Conservation (phyloP, 1,140 invertebrate species). For the Camponotus pennsylvanicus region DNA sequence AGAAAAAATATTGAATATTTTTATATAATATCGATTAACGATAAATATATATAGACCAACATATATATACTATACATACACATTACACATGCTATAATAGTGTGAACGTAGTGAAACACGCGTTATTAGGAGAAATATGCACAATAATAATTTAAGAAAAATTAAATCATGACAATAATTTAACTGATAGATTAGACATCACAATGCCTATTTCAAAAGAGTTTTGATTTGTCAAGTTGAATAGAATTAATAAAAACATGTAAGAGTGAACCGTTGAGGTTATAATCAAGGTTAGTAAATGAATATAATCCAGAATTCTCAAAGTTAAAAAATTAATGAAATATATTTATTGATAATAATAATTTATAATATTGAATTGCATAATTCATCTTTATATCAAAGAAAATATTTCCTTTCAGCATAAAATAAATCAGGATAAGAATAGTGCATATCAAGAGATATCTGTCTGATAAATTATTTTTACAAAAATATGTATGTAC, state of each 20-base stretch:
- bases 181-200: not conserved
- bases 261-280: slow-evolving; percentile 8
- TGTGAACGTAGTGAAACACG: not conserved
- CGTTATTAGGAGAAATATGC: not conserved
- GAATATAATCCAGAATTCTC: not conserved
- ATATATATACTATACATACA: not conserved
- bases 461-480: not conserved
- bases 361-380: not conserved
- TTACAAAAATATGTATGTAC: not conserved
- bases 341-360: not conserved
- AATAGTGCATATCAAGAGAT: not conserved
- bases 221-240: not conserved
- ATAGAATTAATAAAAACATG: not conserved
- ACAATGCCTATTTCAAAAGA: not conserved
- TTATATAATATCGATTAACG: not conserved
- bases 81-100: not conserved
- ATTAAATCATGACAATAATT: not conserved
- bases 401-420: slow-evolving; percentile 1
- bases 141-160: not conserved
- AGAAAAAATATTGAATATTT: not conserved
- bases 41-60: no score
- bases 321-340: not conserved
- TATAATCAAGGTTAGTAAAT: slow-evolving; percentile 33
- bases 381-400: slow-evolving; percentile 5
- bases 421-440: not conserved